Evolutionary conservation across 2,888 invertebrate species (phyloP).

Genomic region (Marasmarcha lunaedactyla): DNA sequence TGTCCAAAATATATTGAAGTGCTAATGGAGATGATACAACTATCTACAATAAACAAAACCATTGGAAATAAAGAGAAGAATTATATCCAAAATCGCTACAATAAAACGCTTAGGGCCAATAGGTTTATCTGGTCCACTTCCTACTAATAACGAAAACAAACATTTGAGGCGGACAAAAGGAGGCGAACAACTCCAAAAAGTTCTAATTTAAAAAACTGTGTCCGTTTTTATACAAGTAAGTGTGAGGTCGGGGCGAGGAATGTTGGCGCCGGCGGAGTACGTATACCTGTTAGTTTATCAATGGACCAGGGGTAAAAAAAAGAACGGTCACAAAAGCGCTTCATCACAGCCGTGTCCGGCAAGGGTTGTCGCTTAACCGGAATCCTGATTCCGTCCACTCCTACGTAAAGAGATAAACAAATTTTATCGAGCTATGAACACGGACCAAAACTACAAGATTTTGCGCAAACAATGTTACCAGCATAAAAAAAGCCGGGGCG

Average conservation of each 20-base stretch:
- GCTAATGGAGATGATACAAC: slow-evolving; percentile 42
- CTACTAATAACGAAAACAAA: slow-evolving; percentile 69
- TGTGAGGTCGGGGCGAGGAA: slow-evolving; percentile 69
- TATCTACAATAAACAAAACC: slow-evolving; percentile 29
- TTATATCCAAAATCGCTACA: slow-evolving; percentile 61
- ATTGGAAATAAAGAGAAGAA: slow-evolving; percentile 33
- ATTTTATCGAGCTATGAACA: slow-evolving; percentile 2
- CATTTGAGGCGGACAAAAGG: slow-evolving; percentile 56
- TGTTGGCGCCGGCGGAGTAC: slow-evolving; percentile 71
- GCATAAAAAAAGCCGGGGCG: no score
- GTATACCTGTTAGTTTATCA: slow-evolving; percentile 70
- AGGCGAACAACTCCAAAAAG: slow-evolving; percentile 65
- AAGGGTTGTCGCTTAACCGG: slow-evolving; percentile 51
- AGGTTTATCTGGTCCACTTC: slow-evolving; percentile 65
- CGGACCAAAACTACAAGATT: no score
- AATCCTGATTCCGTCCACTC: slow-evolving; percentile 9
- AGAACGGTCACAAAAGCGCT: slow-evolving; percentile 61
- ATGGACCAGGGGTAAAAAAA: slow-evolving; percentile 62
- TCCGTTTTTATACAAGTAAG: slow-evolving; percentile 65
- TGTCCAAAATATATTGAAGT: slow-evolving; percentile 19
- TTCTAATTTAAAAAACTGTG: slow-evolving; percentile 65
- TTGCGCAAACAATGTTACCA: no score
- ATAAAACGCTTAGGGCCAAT: slow-evolving; percentile 67
- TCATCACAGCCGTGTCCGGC: slow-evolving; percentile 62
- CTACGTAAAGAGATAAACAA: slow-evolving; percentile 6